phyloP scores from a whole-genome alignment of 2,797 vertebrate genomes.

The Vespertilio murinus region DNA sequence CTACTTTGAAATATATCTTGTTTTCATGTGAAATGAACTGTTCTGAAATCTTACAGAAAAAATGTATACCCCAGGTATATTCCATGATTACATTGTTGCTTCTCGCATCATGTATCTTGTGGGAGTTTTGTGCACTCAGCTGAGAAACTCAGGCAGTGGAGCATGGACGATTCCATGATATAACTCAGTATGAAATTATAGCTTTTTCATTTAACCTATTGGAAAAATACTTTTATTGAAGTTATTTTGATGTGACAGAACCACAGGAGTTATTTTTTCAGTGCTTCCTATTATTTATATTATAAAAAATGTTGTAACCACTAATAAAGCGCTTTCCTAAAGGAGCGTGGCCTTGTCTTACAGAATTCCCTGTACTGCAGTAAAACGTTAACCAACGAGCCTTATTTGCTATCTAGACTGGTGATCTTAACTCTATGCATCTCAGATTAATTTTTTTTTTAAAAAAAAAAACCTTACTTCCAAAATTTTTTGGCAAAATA shows the following conservation, averaged over 20 bases:
- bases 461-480: neutral
- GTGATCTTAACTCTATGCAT: neutral
- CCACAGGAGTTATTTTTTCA: neutral
- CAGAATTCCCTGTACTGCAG: neutral
- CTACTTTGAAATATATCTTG: neutral
- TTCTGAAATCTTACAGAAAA: neutral
- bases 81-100: neutral
- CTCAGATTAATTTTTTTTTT: neutral
- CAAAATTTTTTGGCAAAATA: neutral
- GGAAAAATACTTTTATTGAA: neutral
- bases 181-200: neutral
- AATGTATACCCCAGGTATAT: too few species aligned
- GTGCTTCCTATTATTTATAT: neutral
- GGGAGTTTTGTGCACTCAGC: neutral
- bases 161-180: neutral
- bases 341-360: neutral
- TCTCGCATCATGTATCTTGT: neutral
- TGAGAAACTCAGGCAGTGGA: neutral
- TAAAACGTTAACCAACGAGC: neutral
- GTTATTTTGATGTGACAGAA: neutral
- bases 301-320: neutral
- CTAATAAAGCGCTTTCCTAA: neutral
- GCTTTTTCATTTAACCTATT: neutral
- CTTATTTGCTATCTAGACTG: neutral
- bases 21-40: neutral